These are phyloP conservation scores for Chalcis sispes DNA, from an alignment of 2,888 invertebrate species.

Conservation along the genomic window DNA sequence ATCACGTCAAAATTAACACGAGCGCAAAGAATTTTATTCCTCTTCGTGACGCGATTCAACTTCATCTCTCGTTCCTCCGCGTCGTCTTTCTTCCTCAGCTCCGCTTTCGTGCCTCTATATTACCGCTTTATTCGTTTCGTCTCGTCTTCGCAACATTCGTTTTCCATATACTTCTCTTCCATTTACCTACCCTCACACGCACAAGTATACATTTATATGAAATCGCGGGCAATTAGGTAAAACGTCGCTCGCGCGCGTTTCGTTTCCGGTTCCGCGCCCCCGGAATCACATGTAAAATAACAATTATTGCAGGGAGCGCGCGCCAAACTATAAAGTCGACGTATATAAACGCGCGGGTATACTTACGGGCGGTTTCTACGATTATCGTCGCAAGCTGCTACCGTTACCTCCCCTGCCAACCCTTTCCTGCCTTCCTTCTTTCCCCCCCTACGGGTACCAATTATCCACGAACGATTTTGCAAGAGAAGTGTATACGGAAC, in stretches of 20 bases:
- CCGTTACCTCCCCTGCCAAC: too few species aligned
- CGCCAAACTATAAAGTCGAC: constrained; percentile 24
- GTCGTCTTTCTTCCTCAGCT: neutral
- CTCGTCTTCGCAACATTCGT: neutral
- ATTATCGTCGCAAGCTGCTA: constrained; percentile 32
- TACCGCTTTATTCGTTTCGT: neutral
- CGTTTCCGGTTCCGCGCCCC: constrained; percentile 16
- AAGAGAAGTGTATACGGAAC: too few species aligned
- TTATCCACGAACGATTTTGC: constrained; percentile 18
- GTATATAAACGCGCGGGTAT: too few species aligned
- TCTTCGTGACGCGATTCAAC: too few species aligned
- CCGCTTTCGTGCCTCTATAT: neutral
- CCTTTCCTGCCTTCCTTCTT: too few species aligned
- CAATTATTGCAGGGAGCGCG: constrained; percentile 58
- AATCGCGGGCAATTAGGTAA: constrained; percentile 3
- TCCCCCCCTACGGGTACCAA: neutral
- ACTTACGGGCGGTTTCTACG: neutral
- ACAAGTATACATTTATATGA: neutral
- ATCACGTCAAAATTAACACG: too few species aligned
- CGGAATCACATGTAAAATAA: constrained; percentile 63
- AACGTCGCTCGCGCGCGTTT: neutral
- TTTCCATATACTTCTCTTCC: neutral
- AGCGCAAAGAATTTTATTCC: too few species aligned
- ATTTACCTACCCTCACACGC: neutral
- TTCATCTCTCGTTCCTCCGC: too few species aligned